Evolutionary conservation across 92 coral and sea anemone species (phyloP).

Genomic region (Virgularia gustaviana): DNA sequence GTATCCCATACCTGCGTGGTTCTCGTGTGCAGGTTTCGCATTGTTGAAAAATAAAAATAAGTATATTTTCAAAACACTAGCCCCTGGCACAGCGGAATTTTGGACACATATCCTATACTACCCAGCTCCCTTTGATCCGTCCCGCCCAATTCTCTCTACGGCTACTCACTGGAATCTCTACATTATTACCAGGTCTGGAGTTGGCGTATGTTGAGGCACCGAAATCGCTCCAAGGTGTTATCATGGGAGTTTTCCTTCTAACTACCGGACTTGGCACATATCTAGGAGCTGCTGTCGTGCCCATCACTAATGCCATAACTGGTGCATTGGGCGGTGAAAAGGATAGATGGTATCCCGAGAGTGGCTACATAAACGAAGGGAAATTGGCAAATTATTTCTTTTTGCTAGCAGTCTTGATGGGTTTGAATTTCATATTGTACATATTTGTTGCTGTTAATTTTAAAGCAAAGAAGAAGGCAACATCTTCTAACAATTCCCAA

Average conservation of each 20-base stretch:
- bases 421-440: conserved; percentile 63
- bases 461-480: neutral
- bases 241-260: conserved; percentile 75
- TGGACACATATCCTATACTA: too few relatives aligned
- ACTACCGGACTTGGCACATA: conserved; percentile 71
- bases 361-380: conserved; percentile 62
- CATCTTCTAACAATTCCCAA: neutral
- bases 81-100: too few relatives aligned
- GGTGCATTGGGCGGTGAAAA: neutral
- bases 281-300: conserved; percentile 59
- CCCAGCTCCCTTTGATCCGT: too few relatives aligned
- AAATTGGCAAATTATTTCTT: conserved; percentile 70
- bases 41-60: too few relatives aligned
- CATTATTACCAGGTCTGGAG: conserved; percentile 62
- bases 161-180: too few relatives aligned
- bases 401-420: conserved; percentile 68
- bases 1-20: too few relatives aligned
- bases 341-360: conserved; percentile 65
- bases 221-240: conserved; percentile 65
- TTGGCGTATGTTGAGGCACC: conserved; percentile 89
- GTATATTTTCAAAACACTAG: too few relatives aligned
- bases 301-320: conserved; percentile 56
- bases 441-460: conserved; percentile 59
- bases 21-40: too few relatives aligned
- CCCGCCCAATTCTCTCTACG: too few relatives aligned